These are phyloP conservation scores for Cephus sareptanus DNA, from an alignment of 2,888 invertebrate species.

Conservation along the genomic window DNA sequence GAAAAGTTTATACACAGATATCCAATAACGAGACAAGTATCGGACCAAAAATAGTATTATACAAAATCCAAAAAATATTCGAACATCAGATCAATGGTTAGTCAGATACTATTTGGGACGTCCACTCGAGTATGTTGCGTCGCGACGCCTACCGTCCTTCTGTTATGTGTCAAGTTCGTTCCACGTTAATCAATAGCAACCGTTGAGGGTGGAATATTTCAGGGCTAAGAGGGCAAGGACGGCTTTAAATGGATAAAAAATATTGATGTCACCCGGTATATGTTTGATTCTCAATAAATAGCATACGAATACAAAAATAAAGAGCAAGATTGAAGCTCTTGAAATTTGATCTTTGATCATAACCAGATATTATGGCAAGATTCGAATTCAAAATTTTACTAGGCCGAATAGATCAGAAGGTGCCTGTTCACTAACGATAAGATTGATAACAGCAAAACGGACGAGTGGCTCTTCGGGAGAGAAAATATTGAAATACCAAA, in stretches of 20 bases:
- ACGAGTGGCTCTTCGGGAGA: not conserved
- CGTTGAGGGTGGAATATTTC: not conserved
- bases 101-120: not conserved
- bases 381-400: not conserved
- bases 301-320: not conserved
- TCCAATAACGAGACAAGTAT: too few species aligned
- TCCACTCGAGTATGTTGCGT: constrained; percentile 9
- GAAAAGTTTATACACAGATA: too few species aligned
- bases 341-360: not conserved
- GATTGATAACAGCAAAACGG: not conserved
- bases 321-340: not conserved
- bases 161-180: constrained; percentile 34
- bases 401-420: not conserved
- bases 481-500: not conserved
- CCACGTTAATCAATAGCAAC: constrained; percentile 31
- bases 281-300: not conserved
- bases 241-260: not conserved
- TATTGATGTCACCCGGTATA: not conserved
- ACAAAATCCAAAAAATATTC: not conserved
- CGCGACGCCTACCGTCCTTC: constrained; percentile 17
- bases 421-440: not conserved
- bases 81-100: not conserved
- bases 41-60: too few species aligned
- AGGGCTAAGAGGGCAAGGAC: not conserved
- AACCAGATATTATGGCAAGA: not conserved